These are phyloP conservation scores for Pollimyrus isidori DNA, from an alignment of 2,113 vertebrate species.

Conservation along the genomic window DNA sequence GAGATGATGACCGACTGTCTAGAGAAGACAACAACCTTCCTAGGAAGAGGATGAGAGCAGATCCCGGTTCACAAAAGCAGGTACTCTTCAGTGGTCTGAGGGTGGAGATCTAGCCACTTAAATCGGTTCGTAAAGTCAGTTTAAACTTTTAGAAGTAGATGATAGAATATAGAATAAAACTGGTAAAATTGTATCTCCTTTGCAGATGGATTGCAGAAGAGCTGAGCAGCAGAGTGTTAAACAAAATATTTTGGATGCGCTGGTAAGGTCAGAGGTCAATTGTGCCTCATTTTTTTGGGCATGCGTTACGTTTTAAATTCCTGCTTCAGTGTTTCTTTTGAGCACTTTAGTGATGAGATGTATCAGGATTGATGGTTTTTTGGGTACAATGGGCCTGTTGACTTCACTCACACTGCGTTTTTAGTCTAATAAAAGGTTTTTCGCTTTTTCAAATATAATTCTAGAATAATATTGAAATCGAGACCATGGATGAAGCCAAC, in stretches of 20 bases:
- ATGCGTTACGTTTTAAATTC: not conserved
- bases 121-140: not conserved
- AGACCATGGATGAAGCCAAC: constrained; percentile 56
- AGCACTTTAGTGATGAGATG: not conserved
- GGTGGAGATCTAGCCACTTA: not conserved
- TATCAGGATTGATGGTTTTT: not conserved
- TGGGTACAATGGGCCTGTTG: not conserved
- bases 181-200: not conserved
- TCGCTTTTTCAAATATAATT: not conserved
- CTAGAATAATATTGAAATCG: constrained; percentile 58
- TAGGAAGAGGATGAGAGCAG: constrained; percentile 11
- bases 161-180: not conserved
- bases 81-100: not conserved
- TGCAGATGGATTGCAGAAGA: constrained; percentile 13
- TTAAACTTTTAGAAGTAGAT: not conserved
- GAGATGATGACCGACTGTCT: not conserved
- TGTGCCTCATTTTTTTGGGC: not conserved
- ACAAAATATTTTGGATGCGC: constrained; percentile 47
- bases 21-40: not conserved
- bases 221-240: constrained; percentile 17
- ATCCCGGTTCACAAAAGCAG: not conserved
- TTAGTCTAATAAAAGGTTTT: not conserved
- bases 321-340: not conserved
- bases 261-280: constrained; percentile 45
- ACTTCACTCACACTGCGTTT: not conserved